These are phyloP conservation scores for Callimorpha dominula DNA, from an alignment of 2,888 invertebrate species.

Conservation along the genomic window DNA sequence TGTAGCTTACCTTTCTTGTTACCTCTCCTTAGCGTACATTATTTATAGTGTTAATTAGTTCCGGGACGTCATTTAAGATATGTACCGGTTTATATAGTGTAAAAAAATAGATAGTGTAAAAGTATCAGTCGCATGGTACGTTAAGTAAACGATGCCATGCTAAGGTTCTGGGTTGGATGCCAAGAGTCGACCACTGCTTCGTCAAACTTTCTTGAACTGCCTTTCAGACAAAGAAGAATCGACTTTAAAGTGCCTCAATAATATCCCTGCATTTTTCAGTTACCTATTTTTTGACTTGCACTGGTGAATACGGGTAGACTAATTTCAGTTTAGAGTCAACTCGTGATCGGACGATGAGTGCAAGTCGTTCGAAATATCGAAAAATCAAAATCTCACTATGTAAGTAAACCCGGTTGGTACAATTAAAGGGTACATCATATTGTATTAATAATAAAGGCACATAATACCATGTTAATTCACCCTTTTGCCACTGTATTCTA, in stretches of 20 bases:
- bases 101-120: too few species aligned
- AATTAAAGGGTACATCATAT: neutral
- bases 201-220: too few species aligned
- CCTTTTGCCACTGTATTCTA: slow-evolving; percentile 16
- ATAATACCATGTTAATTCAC: neutral
- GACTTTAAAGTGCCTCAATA: too few species aligned
- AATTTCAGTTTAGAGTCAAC: neutral
- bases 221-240: too few species aligned
- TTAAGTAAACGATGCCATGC: neutral
- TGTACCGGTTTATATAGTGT: neutral
- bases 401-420: neutral
- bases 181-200: too few species aligned
- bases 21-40: too few species aligned
- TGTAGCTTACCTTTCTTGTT: neutral
- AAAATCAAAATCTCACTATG: neutral
- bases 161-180: neutral
- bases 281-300: neutral
- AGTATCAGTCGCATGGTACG: neutral
- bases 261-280: too few species aligned
- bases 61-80: neutral
- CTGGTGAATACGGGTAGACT: neutral
- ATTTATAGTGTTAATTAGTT: neutral
- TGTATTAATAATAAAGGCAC: neutral
- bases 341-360: neutral
- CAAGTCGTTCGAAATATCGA: too few species aligned